Evolutionary conservation across 2,888 invertebrate species (phyloP), one percentile per base, ranked within the genome.

Genomic region (Pseudococcus jackbeardsleyi): DNA sequence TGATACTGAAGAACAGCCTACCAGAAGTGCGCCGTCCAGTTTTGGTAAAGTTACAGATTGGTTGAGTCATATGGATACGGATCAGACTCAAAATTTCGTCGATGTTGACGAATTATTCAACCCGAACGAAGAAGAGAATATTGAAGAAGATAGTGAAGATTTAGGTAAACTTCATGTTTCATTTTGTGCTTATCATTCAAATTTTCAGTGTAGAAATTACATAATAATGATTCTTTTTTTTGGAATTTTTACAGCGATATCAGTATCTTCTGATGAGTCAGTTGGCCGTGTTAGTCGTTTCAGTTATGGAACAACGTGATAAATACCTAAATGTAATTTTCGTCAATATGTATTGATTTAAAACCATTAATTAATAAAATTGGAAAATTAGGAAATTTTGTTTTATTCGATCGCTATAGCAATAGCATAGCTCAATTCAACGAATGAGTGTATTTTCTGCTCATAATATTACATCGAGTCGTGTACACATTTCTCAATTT

Each of bases 1-100:
- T 39, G 72, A 88, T 33, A 48, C 17, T n/a, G 85, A 86, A 77
- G 86, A 50, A 12, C 64, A 64, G 68, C 9, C n/a, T 33, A 15
- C 19, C 1, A 50, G n/a, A 46, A 64, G 12, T n/a, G 48, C 33
- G 17, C 26, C 39, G n/a, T 59, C 42, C 11, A 42, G 86, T 11
- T 15, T 33, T 15, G 26, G 46, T 54, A 88, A 79, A 79, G 88
- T 88, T 4, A 6, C 15, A 0, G 77, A 39, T 19, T 88, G 88
- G 88, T 12, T 86, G 39, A 39, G 15, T 15, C 6, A 7, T 12
- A 2, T 22, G 9, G 17, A 26, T 22, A 0, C 17, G 0, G 26
- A 9, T 42, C 15, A 26, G 4, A 12, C 9, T 5, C 59, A 85
- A 4, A 17, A 50, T 17, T 7, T 33, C 12, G 22, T 86, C 19